Conservation (phyloP, 37 sponge, comb jelly and placozoan genomes). For the Spongilla lacustris region DNA sequence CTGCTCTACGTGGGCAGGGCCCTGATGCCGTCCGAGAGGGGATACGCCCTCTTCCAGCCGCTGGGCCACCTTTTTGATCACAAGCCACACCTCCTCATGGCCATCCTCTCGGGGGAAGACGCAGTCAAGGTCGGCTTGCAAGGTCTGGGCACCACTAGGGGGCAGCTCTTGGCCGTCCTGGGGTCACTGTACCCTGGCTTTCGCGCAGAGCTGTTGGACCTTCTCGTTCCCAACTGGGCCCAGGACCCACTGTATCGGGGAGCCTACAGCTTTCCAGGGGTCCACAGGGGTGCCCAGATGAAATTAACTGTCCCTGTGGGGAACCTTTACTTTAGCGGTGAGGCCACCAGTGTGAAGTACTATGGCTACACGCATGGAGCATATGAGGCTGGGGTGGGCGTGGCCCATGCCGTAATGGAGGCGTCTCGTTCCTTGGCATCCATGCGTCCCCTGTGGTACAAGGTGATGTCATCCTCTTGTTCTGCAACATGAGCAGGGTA, state of each 20-base stretch:
- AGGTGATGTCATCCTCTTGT: neutral
- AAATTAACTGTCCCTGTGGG: neutral
- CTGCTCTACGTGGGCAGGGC: conserved; percentile 1
- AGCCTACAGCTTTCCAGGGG: neutral
- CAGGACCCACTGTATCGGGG: conserved; percentile 32
- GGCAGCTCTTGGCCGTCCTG: conserved; percentile 7
- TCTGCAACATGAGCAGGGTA: neutral
- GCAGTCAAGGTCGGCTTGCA: neutral
- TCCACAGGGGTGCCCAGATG: neutral
- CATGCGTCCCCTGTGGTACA: neutral
- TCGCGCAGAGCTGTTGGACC: neutral
- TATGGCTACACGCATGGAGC: conserved; percentile 37
- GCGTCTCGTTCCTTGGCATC: neutral
- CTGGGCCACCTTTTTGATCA: conserved; percentile 9
- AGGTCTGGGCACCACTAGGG: neutral
- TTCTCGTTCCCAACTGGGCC: conserved; percentile 29
- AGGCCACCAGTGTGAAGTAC: conserved; percentile 4
- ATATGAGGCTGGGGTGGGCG: conserved; percentile 4
- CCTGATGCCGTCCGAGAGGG: neutral
- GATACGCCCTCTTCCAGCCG: conserved; percentile 27
- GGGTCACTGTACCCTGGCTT: neutral
- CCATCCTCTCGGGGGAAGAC: neutral
- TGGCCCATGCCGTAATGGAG: neutral
- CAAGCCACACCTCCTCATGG: conserved; percentile 1
- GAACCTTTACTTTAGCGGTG: conserved; percentile 20